Evolutionary conservation across 92 coral and sea anemone species (phyloP).

Genomic region (Scolanthus callimorphus): DNA sequence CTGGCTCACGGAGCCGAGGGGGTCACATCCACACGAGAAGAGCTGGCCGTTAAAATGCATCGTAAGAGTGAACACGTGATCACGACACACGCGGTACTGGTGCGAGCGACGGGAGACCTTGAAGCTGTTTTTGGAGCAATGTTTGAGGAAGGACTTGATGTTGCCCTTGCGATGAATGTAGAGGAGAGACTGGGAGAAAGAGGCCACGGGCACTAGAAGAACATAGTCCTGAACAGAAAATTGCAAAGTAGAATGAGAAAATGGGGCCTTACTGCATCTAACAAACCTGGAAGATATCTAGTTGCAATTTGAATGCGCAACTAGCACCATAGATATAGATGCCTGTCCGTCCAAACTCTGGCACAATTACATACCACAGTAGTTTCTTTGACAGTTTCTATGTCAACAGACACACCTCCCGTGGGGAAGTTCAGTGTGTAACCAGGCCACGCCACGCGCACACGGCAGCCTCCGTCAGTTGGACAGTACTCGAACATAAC

Average conservation of each 20-base stretch:
- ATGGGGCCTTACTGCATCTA: no score
- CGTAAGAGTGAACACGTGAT: slow-evolving; percentile 73
- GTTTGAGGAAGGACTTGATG: slow-evolving; percentile 52
- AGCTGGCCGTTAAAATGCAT: slow-evolving; percentile 60
- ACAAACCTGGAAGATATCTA: no score
- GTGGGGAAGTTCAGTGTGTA: neutral
- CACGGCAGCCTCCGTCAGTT: slow-evolving; percentile 59
- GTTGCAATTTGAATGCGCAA: no score
- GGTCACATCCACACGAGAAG: slow-evolving; percentile 67
- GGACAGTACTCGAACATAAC: slow-evolving; percentile 57
- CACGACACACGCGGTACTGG: slow-evolving; percentile 44
- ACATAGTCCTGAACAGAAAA: slow-evolving; percentile 44
- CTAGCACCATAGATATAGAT: no score
- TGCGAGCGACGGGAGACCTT: slow-evolving; percentile 35
- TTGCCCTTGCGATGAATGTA: slow-evolving; percentile 54
- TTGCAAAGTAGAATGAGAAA: no score
- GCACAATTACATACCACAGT: slow-evolving; percentile 2
- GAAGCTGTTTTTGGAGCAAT: slow-evolving; percentile 73
- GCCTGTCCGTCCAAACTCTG: no score
- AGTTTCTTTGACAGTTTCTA: neutral
- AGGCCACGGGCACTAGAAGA: slow-evolving; percentile 50
- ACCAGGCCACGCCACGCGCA: slow-evolving; percentile 2
- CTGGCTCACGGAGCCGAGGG: slow-evolving; percentile 57
- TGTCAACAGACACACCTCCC: neutral
- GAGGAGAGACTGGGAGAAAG: slow-evolving; percentile 50